phyloP scores from a whole-genome alignment of 2,797 vertebrate species.

The Oryzias dopingdopingensis region DNA sequence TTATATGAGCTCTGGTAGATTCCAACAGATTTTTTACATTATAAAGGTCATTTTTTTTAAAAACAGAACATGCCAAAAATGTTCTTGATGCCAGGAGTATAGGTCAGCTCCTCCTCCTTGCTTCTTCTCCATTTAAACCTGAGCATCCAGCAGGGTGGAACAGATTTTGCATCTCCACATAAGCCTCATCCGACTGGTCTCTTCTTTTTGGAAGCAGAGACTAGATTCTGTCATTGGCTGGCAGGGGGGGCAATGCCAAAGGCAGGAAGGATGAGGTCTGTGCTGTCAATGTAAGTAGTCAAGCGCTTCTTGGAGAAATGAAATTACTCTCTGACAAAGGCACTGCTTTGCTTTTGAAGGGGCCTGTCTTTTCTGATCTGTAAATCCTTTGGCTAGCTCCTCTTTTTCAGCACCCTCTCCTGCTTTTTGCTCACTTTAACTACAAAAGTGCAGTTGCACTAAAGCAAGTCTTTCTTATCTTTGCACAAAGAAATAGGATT shows the following conservation, averaged over 20 bases:
- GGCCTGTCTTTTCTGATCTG: conserved; percentile 66
- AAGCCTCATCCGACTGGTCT: conserved; percentile 55
- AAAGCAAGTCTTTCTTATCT: conserved; percentile 60
- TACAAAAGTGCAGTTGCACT: conserved; percentile 48
- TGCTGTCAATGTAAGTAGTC: conserved; percentile 75
- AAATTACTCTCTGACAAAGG: conserved; percentile 79
- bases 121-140: conserved; percentile 44
- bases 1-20: no score
- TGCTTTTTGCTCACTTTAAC: conserved; percentile 48
- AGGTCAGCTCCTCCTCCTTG: conserved; percentile 24
- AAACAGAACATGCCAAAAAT: no score
- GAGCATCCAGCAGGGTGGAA: conserved; percentile 48
- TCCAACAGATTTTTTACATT: no score
- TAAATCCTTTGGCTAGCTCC: conserved; percentile 64
- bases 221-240: conserved; percentile 67
- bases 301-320: conserved; percentile 79
- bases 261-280: conserved; percentile 64
- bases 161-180: conserved; percentile 52
- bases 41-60: no score
- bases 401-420: conserved; percentile 32
- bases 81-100: conserved; percentile 3
- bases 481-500: conserved; percentile 66
- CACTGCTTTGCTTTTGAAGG: conserved; percentile 72
- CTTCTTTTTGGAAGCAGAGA: conserved; percentile 59
- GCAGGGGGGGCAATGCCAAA: background rate